Evolutionary conservation across 2,113 vertebrate genomes (phyloP).

Genomic region (Pterocles burchelli): DNA sequence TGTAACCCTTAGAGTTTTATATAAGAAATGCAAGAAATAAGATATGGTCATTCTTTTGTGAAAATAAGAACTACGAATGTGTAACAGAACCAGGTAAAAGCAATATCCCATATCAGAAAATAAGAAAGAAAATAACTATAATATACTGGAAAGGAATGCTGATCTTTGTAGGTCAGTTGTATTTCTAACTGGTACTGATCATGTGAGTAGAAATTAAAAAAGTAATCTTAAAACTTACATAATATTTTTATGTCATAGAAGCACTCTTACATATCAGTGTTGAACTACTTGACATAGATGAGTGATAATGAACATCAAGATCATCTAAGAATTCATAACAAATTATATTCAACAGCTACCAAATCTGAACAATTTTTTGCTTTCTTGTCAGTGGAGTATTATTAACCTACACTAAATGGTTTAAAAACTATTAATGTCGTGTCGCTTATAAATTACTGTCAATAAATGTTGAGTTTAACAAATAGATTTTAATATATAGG

Average conservation of each 20-base stretch:
- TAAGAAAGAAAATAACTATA: background rate
- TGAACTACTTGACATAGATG: background rate
- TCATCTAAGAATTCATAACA: background rate
- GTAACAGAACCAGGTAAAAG: background rate
- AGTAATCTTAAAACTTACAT: background rate
- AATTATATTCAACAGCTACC: background rate
- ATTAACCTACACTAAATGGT: background rate
- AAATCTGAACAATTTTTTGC: background rate
- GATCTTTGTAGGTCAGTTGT: background rate
- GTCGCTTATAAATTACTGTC: background rate
- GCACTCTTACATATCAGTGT: background rate
- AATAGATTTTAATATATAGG: background rate
- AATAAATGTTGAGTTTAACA: background rate
- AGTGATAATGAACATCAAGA: background rate
- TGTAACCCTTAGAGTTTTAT: background rate
- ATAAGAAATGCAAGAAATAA: background rate
- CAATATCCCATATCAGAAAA: background rate
- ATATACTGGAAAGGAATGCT: background rate
- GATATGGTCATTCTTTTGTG: background rate
- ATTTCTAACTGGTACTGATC: background rate
- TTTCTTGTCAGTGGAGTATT: background rate
- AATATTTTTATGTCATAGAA: background rate
- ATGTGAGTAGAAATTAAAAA: background rate
- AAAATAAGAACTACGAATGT: background rate
- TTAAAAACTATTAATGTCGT: background rate